These are phyloP conservation scores for Drosophila pruinosa DNA, from an alignment of 1,140 invertebrate genomes.

Conservation along the genomic window DNA sequence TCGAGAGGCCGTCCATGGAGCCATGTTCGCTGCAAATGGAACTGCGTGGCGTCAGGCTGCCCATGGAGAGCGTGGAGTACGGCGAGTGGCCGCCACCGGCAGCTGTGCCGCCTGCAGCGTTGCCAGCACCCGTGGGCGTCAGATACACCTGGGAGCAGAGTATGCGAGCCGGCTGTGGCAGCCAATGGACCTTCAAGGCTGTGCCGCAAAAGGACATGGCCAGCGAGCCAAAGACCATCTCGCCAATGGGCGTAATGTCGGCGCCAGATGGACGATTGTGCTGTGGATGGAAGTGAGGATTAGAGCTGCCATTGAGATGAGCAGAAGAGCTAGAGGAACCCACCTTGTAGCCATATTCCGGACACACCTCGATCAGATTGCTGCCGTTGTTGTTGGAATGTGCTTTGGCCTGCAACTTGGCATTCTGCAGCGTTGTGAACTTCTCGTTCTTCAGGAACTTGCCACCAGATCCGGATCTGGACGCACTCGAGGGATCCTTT, in stretches of 20 bases:
- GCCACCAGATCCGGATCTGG: slow-evolving; percentile 26
- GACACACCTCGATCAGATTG: slow-evolving; percentile 76
- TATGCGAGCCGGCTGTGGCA: slow-evolving; percentile 88
- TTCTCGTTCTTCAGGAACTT: slow-evolving; percentile 73
- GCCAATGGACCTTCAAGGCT: slow-evolving; percentile 91
- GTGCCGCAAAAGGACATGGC: slow-evolving; percentile 93
- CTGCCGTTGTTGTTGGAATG: slow-evolving; percentile 68
- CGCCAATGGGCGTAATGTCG: slow-evolving; percentile 90
- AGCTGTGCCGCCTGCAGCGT: not conserved
- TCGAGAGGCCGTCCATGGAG: slow-evolving; percentile 75
- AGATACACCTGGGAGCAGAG: slow-evolving; percentile 89
- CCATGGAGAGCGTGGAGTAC: slow-evolving; percentile 77
- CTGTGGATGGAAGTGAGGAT: slow-evolving; percentile 73
- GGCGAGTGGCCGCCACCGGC: slow-evolving; percentile 59
- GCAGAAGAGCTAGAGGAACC: no score
- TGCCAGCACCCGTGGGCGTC: slow-evolving; percentile 63
- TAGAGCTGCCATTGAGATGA: no score
- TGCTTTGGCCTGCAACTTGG: slow-evolving; percentile 71
- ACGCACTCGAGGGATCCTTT: slow-evolving; percentile 55
- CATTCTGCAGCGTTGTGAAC: slow-evolving; percentile 57
- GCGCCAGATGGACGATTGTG: slow-evolving; percentile 85
- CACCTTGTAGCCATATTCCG: slow-evolving; percentile 79
- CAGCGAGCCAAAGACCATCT: slow-evolving; percentile 95
- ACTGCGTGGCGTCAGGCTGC: slow-evolving; percentile 70
- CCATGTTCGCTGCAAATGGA: slow-evolving; percentile 78